These are phyloP conservation scores for Lochmaea crataegi DNA, from an alignment of 2,888 invertebrate genomes.

Conservation along the genomic window DNA sequence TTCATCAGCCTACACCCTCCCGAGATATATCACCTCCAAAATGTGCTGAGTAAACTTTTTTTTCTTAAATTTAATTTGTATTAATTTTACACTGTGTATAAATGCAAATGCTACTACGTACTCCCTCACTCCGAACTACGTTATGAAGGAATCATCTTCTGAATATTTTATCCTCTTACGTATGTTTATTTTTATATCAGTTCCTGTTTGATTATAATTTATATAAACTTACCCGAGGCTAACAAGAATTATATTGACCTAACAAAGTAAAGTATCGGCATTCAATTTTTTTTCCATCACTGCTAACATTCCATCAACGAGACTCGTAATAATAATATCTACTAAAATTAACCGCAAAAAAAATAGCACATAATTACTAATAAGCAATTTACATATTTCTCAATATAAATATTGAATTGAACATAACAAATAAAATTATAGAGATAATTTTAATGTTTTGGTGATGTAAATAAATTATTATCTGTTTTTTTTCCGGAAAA, in stretches of 20 bases:
- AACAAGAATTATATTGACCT: conserved; percentile 26
- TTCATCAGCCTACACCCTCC: too few relatives aligned
- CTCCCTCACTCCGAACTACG: conserved; percentile 8
- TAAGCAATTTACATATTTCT: not conserved
- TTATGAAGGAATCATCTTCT: conserved; percentile 28
- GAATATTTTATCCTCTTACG: conserved; percentile 32
- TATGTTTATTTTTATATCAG: conserved; percentile 39
- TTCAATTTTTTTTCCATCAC: not conserved
- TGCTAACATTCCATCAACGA: not conserved
- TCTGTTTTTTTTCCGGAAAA: too few relatives aligned
- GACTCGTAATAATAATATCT: not conserved
- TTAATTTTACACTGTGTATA: conserved; percentile 9
- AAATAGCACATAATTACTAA: not conserved
- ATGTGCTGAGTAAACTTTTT: not conserved
- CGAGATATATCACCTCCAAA: not conserved
- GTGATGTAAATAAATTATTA: too few relatives aligned
- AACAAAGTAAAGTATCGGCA: conserved; percentile 21
- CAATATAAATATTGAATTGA: not conserved
- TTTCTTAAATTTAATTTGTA: too few relatives aligned
- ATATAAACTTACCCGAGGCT: conserved; percentile 13
- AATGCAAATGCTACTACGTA: not conserved
- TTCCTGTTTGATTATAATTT: conserved; percentile 40
- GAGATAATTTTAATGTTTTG: too few relatives aligned
- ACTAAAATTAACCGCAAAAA: not conserved
- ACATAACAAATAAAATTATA: too few relatives aligned